Percentiles rank a stretch among this genome's conserved stretches.
Conservation (phyloP, 2,113 vertebrate genomes). For the Indri indri region DNA sequence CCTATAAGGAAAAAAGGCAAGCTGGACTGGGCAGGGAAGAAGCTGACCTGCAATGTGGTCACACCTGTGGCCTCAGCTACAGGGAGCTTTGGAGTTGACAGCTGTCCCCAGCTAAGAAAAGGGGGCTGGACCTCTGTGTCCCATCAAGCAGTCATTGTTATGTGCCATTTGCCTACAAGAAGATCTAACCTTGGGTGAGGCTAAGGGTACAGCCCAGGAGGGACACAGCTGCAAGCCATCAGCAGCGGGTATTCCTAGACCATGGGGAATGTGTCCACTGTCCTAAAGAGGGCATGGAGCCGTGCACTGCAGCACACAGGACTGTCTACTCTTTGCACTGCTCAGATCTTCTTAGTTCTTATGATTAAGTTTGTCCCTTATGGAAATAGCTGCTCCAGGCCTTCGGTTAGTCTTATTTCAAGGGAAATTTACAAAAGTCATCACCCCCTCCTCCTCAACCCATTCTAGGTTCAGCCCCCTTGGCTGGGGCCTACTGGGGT, state of each 20-base stretch:
- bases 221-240: not conserved
- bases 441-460: not conserved
- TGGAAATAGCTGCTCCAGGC: not conserved
- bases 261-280: not conserved
- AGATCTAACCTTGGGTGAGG: not conserved
- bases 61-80: not conserved
- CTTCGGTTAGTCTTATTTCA: not conserved
- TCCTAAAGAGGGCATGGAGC: not conserved
- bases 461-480: not conserved
- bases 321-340: not conserved
- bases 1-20: not conserved
- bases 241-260: not conserved
- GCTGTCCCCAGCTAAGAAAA: not conserved
- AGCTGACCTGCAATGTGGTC: not conserved
- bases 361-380: not conserved
- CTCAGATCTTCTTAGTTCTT: not conserved
- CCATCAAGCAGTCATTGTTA: not conserved
- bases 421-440: not conserved
- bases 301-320: no score
- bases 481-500: not conserved
- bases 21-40: not conserved
- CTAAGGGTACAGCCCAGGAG: not conserved
- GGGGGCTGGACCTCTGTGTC: not conserved
- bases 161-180: not conserved
- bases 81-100: not conserved